Conservation (phyloP, 2,113 vertebrate species). For the Ctenodactylus gundi region DNA sequence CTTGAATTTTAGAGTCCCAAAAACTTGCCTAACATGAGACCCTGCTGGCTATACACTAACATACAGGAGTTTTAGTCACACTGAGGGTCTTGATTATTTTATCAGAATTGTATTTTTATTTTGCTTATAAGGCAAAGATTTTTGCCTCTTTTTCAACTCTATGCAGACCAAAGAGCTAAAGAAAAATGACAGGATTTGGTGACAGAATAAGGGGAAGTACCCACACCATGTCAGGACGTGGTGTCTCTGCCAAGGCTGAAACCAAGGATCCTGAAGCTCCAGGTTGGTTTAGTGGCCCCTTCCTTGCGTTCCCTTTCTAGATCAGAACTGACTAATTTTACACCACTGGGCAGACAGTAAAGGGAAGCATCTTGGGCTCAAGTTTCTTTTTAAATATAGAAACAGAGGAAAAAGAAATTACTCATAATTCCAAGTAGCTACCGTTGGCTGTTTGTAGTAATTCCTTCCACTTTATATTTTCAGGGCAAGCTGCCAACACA, state of each 20-base stretch:
- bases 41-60: no score
- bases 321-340: not conserved
- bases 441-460: not conserved
- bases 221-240: not conserved
- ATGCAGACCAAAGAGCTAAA: not conserved
- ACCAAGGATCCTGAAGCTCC: not conserved
- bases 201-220: not conserved
- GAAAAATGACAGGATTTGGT: not conserved
- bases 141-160: not conserved
- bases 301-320: not conserved
- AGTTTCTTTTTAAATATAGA: not conserved
- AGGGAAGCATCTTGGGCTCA: not conserved
- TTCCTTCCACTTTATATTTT: not conserved
- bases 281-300: not conserved
- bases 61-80: not conserved
- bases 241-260: not conserved
- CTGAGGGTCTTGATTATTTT: not conserved
- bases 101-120: not conserved
- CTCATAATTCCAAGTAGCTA: not conserved
- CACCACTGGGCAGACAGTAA: not conserved
- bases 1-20: not conserved
- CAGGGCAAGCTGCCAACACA: not conserved
- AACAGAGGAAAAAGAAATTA: not conserved
- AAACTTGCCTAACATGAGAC: not conserved
- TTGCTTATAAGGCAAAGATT: not conserved